These are phyloP conservation scores for Acrocephalus kingi DNA, from an alignment of 2,113 vertebrate genomes.

Conservation along the genomic window DNA sequence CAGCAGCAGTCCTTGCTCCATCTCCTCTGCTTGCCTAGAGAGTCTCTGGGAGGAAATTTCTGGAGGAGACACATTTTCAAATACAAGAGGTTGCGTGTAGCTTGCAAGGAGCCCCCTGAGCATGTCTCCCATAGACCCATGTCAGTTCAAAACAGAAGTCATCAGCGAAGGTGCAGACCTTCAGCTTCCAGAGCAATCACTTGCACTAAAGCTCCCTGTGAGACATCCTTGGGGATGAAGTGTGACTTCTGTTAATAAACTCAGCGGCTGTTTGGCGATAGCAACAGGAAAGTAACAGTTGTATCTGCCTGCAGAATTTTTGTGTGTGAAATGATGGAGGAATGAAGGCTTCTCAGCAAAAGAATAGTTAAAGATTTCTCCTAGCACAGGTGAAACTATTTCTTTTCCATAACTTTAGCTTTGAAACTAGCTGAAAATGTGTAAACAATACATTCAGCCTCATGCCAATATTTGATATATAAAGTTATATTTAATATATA, in stretches of 20 bases:
- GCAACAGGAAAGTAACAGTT: background rate
- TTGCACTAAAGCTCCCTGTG: background rate
- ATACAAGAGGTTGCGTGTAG: background rate
- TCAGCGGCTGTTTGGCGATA: background rate
- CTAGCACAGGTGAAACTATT: background rate
- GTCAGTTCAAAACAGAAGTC: background rate
- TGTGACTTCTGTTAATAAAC: background rate
- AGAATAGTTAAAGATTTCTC: background rate
- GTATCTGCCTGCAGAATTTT: background rate
- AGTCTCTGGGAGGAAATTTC: background rate
- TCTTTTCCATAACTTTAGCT: background rate
- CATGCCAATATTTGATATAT: background rate
- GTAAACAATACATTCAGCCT: background rate
- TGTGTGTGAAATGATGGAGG: background rate
- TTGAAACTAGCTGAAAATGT: background rate
- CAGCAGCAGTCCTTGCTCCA: background rate
- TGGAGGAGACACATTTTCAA: background rate
- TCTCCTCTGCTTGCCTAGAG: background rate
- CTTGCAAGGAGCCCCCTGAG: background rate
- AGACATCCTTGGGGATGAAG: background rate
- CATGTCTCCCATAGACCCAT: rapidly evolving
- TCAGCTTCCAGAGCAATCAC: background rate
- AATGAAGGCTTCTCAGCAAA: background rate
- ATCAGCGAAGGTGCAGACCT: background rate
- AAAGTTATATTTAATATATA: background rate